Conservation (phyloP, 2,797 vertebrate genomes). For the Pitangus sulphuratus region DNA sequence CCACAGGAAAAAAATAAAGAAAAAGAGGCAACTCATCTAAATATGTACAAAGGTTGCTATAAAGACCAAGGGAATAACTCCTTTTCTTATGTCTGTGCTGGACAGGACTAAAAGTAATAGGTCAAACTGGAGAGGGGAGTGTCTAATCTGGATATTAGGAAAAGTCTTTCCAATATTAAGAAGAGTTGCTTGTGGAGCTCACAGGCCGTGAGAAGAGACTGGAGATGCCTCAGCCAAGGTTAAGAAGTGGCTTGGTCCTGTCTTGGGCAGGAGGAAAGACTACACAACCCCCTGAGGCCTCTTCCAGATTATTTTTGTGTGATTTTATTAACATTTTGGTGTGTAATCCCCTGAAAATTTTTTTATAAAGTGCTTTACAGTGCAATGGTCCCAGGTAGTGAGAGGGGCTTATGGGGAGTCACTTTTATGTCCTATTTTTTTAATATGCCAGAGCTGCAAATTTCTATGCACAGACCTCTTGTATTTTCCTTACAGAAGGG, state of each 20-base stretch:
- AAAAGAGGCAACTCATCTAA: neutral
- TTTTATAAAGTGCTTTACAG: neutral
- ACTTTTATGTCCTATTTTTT: neutral
- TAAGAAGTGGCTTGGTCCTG: neutral
- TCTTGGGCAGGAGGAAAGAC: neutral
- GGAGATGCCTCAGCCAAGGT: neutral
- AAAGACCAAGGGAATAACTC: neutral
- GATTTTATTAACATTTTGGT: neutral
- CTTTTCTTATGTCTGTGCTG: neutral
- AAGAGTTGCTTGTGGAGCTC: neutral
- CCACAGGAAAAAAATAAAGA: neutral
- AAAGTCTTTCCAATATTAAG: neutral
- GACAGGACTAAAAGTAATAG: neutral
- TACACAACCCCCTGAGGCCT: neutral
- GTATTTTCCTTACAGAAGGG: neutral
- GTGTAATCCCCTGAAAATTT: neutral
- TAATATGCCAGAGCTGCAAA: neutral
- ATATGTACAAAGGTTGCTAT: neutral
- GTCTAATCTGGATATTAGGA: neutral
- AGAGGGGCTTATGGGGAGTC: neutral
- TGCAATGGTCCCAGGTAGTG: neutral
- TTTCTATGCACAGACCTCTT: neutral
- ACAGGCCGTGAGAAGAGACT: neutral
- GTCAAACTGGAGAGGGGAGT: fast-evolving
- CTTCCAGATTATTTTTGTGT: neutral